phyloP scores from a whole-genome alignment of 2,888 invertebrate species.

The Galerucella pusilla region DNA sequence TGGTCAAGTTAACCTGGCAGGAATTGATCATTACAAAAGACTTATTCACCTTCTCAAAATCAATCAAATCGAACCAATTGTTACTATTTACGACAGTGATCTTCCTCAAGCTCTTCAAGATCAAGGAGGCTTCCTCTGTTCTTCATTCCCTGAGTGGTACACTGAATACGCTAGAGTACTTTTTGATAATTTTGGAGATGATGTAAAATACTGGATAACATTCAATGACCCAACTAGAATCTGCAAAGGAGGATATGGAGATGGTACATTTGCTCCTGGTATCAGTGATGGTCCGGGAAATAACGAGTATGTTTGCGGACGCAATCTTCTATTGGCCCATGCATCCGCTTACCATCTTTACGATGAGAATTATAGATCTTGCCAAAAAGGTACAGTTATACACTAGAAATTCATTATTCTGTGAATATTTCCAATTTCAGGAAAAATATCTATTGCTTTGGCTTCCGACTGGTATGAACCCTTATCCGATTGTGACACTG shows the following conservation, averaged over 20 bases:
- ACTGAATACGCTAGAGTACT: conserved; percentile 27
- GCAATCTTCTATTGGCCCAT: conserved; percentile 29
- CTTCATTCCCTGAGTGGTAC: conserved; percentile 24
- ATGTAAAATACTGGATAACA: conserved; percentile 33
- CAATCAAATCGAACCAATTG: conserved; percentile 34
- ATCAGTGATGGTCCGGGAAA: conserved; percentile 16
- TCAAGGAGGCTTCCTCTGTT: conserved; percentile 28
- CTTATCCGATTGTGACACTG: conserved; percentile 67
- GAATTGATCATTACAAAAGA: conserved; percentile 7
- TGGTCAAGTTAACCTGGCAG: conserved; percentile 3
- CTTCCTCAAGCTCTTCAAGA: conserved; percentile 33
- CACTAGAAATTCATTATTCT: not conserved
- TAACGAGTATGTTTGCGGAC: conserved; percentile 30
- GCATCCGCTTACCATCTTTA: conserved; percentile 29
- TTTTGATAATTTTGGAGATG: conserved; percentile 32
- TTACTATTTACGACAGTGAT: conserved; percentile 27
- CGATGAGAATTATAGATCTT: conserved; percentile 18
- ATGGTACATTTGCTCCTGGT: conserved; percentile 28
- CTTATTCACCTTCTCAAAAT: conserved; percentile 7
- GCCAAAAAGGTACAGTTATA: conserved; percentile 22
- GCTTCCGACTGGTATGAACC: conserved; percentile 74
- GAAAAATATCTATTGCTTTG: conserved; percentile 63
- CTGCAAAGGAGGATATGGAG: conserved; percentile 30
- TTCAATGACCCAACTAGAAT: conserved; percentile 26
- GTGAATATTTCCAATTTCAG: conserved; percentile 13